Conservation (phyloP, 2,113 vertebrate species). For the Heterotis niloticus region DNA sequence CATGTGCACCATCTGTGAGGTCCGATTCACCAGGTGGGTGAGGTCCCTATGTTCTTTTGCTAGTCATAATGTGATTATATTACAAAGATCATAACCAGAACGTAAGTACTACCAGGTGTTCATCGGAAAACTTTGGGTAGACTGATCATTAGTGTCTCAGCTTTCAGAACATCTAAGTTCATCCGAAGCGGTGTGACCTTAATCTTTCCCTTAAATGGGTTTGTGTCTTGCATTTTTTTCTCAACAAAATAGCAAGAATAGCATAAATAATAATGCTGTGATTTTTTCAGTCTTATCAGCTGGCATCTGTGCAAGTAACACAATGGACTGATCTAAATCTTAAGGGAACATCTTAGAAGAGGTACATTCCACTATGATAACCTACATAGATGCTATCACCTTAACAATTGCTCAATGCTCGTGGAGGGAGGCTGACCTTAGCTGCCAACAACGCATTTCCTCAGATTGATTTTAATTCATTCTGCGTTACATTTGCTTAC, state of each 20-base stretch:
- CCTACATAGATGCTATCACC: not conserved
- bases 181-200: not conserved
- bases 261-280: too few species aligned
- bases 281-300: not conserved
- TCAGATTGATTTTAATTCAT: not conserved
- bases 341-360: not conserved
- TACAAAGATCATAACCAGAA: too few species aligned
- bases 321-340: not conserved
- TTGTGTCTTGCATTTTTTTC: not conserved
- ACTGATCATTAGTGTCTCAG: not conserved
- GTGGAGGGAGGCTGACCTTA: not conserved
- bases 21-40: slow-evolving; percentile 93
- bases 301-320: not conserved
- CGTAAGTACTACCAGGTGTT: too few species aligned
- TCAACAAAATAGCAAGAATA: not conserved
- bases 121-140: too few species aligned
- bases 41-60: not conserved
- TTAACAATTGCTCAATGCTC: not conserved
- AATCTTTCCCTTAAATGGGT: not conserved
- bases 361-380: not conserved
- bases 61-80: too few species aligned
- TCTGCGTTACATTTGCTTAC: not conserved
- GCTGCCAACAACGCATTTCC: not conserved
- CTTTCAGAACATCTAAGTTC: not conserved
- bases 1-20: slow-evolving; percentile 97